Base-by-base conservation (phyloP, 1,140 invertebrate species). In the Trypoxylus dichotomus region DNA sequence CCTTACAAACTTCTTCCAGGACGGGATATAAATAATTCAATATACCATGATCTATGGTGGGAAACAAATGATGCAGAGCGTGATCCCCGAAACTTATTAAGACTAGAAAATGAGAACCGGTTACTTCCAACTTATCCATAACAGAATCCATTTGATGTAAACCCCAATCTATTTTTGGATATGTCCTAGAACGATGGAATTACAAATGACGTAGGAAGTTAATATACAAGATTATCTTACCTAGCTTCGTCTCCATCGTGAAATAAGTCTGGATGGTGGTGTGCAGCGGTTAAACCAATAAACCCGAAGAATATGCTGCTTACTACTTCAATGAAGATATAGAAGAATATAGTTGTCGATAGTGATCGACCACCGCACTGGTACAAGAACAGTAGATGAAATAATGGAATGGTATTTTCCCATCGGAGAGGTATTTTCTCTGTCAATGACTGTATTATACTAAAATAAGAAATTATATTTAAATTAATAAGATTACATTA, bases 251-350 rank as follows among this genome's bases (percentile, higher is more conserved):
- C 94, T 3, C 94, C 94, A 83, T 96, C 94, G 81, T 96, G 94
- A 84, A 94, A 95, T 75, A 94, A 92, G 37, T 94, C 89, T 0
- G 94, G 94, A 87, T 95, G 93, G 86, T 96, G 94, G 89, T 96
- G 94, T 42, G 91, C 93, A 3, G 93, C 94, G 84, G 91, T 94
- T 0, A 94, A 79, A 3, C 92, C 94, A 58, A 94, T 90, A 1
- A 89, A 80, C 11, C 83, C 86, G 83, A 95, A 94, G 1, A 89
- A 78, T 21, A 92, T 89, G 83, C 94, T 94, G 0, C 84, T 87
- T 0, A 89, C 82, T 19, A 3, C 25, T 58, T 54, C n/a, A 29
- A 75, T 75, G 11, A 75, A 54, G 10, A 47, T 2, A 24, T 42
- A 75, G 21, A 19, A 24, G 2, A 15, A 7, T 1, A 54, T 3